Percentiles rank a stretch among this genome's conserved stretches.
Evolutionary conservation across 2,113 vertebrate genomes (phyloP).

Genomic region (Morone chrysops): DNA sequence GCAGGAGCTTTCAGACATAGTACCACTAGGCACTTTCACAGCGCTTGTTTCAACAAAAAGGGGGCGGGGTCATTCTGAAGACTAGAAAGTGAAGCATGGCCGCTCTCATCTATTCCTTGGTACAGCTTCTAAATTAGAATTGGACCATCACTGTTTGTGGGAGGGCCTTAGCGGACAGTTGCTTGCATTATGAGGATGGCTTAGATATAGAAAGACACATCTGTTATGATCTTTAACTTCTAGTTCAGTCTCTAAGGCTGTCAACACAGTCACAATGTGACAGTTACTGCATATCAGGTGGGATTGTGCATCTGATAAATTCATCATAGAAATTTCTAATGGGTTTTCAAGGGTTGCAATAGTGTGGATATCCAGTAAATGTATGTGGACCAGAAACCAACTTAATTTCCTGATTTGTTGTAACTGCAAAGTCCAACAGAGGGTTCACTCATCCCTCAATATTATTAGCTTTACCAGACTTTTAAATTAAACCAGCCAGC

Average conservation of each 20-base stretch:
- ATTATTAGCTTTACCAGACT: not conserved
- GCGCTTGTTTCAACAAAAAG: too few relatives aligned
- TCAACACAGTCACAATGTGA: conserved; percentile 36
- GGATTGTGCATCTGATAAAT: conserved; percentile 35
- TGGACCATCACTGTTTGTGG: too few relatives aligned
- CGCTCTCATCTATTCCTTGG: too few relatives aligned
- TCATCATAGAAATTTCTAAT: conserved; percentile 38
- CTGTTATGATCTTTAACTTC: conserved; percentile 29
- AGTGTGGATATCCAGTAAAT: conserved; percentile 10
- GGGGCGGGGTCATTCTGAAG: too few relatives aligned
- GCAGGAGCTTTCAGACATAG: too few relatives aligned
- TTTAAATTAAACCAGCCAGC: conserved; percentile 38
- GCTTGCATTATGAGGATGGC: not conserved
- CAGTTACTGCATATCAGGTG: conserved; percentile 10
- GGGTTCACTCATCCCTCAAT: conserved; percentile 33
- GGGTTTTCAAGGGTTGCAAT: conserved; percentile 40
- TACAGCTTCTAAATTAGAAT: too few relatives aligned
- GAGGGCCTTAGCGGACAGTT: too few relatives aligned
- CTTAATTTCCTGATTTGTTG: conserved; percentile 20
- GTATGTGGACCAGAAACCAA: not conserved
- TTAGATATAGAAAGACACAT: not conserved
- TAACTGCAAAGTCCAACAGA: conserved; percentile 30
- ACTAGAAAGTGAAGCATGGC: too few relatives aligned
- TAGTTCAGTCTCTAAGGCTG: conserved; percentile 3
- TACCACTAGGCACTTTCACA: too few relatives aligned